These are phyloP conservation scores for Acrobasis repandana DNA, from an alignment of 2,888 invertebrate genomes.

Conservation along the genomic window DNA sequence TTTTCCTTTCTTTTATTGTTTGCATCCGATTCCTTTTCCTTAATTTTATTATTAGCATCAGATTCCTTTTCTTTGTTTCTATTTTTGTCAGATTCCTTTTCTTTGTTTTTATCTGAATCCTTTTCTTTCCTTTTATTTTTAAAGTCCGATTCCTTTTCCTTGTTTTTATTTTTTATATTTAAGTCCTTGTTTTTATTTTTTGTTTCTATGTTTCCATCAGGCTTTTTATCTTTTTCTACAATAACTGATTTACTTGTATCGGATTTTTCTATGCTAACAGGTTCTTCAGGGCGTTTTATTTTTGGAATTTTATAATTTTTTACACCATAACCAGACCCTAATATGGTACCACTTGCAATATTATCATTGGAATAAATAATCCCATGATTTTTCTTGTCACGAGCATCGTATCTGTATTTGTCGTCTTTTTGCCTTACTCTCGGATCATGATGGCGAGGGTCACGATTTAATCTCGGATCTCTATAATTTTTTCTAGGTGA, in stretches of 20 bases:
- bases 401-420: slow-evolving; percentile 32
- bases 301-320: slow-evolving; percentile 79
- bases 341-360: slow-evolving; percentile 65
- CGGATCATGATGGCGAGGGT: slow-evolving; percentile 33
- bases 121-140: slow-evolving; percentile 23
- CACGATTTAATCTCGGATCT: slow-evolving; percentile 60
- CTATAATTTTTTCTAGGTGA: slow-evolving; percentile 57
- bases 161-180: slow-evolving; percentile 25
- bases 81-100: slow-evolving; percentile 1
- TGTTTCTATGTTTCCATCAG: slow-evolving; percentile 3
- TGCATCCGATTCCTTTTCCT: slow-evolving; percentile 21
- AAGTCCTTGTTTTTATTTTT: background rate
- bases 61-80: background rate
- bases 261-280: slow-evolving; percentile 17
- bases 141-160: slow-evolving; percentile 20
- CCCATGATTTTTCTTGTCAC: slow-evolving; percentile 46
- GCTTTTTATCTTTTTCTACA: slow-evolving; percentile 25
- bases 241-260: slow-evolving; percentile 26
- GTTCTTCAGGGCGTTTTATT: slow-evolving; percentile 59
- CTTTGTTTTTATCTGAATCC: background rate
- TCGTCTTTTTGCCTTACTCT: slow-evolving; percentile 39
- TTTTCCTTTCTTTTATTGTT: slow-evolving; percentile 20
- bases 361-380: slow-evolving; percentile 73
- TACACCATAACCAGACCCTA: slow-evolving; percentile 67
- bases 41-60: slow-evolving; percentile 25